Evolutionary conservation across 2,797 vertebrate species (phyloP).

Genomic region (Sciurus carolinensis): DNA sequence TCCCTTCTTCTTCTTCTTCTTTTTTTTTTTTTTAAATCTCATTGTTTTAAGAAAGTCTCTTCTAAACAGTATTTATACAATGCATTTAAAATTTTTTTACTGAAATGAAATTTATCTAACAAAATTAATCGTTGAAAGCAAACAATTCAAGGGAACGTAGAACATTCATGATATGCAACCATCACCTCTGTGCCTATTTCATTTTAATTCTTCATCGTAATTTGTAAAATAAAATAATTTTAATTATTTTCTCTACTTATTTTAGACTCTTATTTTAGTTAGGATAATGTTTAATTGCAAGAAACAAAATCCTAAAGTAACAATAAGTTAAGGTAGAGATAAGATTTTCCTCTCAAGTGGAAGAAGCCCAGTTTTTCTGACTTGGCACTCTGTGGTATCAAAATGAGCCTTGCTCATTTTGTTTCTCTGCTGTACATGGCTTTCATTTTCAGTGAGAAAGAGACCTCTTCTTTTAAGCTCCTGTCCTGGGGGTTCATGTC

Average conservation of each 20-base stretch:
- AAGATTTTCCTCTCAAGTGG: not conserved
- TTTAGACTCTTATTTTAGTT: not conserved
- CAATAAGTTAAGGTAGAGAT: not conserved
- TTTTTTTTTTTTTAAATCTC: not conserved
- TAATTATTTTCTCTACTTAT: not conserved
- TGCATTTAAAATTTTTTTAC: not conserved
- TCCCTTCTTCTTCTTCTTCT: too few species aligned
- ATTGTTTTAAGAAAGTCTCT: not conserved
- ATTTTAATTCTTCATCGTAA: slow-evolving; percentile 45
- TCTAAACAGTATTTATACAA: not conserved
- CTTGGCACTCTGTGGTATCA: not conserved
- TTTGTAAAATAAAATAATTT: slow-evolving; percentile 24
- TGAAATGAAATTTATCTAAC: not conserved
- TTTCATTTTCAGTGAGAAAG: not conserved
- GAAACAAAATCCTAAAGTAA: slow-evolving; percentile 40
- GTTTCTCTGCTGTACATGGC: not conserved
- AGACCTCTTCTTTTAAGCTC: too few species aligned
- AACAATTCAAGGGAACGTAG: not conserved
- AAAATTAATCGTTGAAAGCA: not conserved
- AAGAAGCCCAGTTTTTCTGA: not conserved
- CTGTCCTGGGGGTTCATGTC: too few species aligned
- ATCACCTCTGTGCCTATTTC: not conserved
- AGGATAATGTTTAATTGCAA: not conserved
- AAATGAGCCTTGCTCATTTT: not conserved
- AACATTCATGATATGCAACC: not conserved